phyloP scores from a whole-genome alignment of 2,888 invertebrate genomes.

The Acheta domesticus region DNA sequence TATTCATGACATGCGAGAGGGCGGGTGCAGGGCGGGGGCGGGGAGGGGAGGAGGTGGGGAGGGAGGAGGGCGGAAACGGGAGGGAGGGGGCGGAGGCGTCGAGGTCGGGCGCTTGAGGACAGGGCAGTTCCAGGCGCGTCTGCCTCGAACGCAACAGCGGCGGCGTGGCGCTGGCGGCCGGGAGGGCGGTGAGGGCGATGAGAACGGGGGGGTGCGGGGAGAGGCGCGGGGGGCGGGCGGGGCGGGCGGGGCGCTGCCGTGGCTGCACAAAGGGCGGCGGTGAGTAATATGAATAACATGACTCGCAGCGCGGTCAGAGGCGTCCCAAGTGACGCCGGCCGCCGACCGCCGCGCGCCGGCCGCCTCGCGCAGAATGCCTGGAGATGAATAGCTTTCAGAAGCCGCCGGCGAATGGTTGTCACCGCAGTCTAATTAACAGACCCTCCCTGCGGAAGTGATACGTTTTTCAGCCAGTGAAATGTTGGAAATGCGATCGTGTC shows the following conservation, averaged over 20 bases:
- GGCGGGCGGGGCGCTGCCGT: neutral
- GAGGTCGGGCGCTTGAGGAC: too few species aligned
- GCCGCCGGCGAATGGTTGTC: neutral
- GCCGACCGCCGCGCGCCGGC: neutral
- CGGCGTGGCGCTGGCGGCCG: too few species aligned
- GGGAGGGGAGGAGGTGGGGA: neutral
- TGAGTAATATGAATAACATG: conserved; percentile 3
- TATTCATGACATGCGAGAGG: neutral
- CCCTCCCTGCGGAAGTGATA: neutral
- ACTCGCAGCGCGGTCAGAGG: neutral
- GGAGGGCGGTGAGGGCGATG: too few species aligned
- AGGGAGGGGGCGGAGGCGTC: too few species aligned
- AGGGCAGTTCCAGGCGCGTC: too few species aligned
- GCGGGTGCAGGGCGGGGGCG: neutral
- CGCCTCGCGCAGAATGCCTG: neutral
- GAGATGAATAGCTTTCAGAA: neutral
- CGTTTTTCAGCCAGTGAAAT: neutral
- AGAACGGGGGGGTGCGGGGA: too few species aligned
- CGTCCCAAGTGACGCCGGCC: too few species aligned
- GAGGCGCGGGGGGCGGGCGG: neutral
- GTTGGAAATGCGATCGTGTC: neutral
- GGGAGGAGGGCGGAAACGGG: neutral
- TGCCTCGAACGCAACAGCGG: too few species aligned
- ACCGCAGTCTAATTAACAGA: conserved; percentile 6
- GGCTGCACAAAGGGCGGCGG: neutral